Evolutionary conservation across 2,113 vertebrate species (phyloP).

Genomic region (Chloropsis hardwickii): DNA sequence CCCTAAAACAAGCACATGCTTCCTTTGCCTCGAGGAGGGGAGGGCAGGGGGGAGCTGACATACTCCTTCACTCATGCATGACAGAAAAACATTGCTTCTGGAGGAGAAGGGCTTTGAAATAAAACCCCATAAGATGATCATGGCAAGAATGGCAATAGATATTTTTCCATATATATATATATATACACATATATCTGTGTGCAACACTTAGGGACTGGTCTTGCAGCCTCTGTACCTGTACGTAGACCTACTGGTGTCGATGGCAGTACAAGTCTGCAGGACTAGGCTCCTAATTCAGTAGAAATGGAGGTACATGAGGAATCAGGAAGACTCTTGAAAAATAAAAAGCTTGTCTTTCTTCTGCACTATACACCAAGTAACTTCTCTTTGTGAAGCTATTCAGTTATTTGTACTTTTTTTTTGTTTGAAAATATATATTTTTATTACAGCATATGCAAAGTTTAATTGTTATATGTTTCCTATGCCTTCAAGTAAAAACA

Average conservation of each 20-base stretch:
- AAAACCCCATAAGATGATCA: constrained; percentile 34
- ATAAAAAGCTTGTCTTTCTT: constrained; percentile 42
- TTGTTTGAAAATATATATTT: constrained; percentile 64
- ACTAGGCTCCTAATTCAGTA: constrained; percentile 30
- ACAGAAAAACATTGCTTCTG: constrained; percentile 13
- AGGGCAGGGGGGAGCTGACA: constrained; percentile 27
- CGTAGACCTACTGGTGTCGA: neutral
- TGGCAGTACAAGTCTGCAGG: constrained; percentile 6
- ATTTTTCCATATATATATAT: neutral
- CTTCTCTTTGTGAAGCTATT: constrained; percentile 54
- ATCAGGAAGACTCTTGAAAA: constrained; percentile 50
- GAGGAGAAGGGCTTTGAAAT: neutral
- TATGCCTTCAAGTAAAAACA: constrained; percentile 47
- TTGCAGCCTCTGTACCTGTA: constrained; percentile 7
- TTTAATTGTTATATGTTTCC: constrained; percentile 35
- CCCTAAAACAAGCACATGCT: constrained; percentile 55
- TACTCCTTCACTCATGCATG: constrained; percentile 24
- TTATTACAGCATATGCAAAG: constrained; percentile 61
- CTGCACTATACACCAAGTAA: constrained; percentile 29
- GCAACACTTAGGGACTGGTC: constrained; percentile 29
- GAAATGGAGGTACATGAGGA: constrained; percentile 41
- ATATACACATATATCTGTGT: constrained; percentile 3
- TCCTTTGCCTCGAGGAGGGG: neutral
- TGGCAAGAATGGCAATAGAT: constrained; percentile 20
- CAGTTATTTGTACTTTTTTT: constrained; percentile 60